Conservation (phyloP, 2,888 invertebrate genomes). For the Caenorhabditis imperialis region DNA sequence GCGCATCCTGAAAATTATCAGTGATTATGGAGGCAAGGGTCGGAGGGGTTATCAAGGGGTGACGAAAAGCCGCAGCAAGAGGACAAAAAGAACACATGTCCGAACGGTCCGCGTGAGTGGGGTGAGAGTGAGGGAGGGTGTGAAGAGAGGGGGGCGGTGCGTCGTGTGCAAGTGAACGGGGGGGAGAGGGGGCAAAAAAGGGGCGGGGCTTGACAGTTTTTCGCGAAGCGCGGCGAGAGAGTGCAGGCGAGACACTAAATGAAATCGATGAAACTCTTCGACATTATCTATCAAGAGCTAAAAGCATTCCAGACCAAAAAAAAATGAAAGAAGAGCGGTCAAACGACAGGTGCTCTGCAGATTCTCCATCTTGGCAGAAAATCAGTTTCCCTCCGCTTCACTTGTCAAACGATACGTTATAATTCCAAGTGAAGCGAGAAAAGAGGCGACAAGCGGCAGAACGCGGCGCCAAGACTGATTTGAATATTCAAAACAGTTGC, state of each 20-base stretch:
- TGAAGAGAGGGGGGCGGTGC: constrained; percentile 20
- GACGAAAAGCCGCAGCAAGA: constrained; percentile 13
- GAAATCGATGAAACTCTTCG: too few relatives aligned
- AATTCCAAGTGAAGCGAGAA: constrained; percentile 29
- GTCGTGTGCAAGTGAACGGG: constrained; percentile 41
- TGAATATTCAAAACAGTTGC: constrained; percentile 55
- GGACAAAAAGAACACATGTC: constrained; percentile 19
- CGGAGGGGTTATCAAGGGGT: not conserved
- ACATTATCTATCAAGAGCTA: too few relatives aligned
- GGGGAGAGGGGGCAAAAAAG: constrained; percentile 9
- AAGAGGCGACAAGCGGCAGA: not conserved
- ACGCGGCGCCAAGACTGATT: constrained; percentile 28
- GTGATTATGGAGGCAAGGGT: not conserved
- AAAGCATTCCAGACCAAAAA: too few relatives aligned
- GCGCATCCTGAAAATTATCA: constrained; percentile 27
- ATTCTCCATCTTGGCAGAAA: constrained; percentile 14
- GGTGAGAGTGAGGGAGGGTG: constrained; percentile 15
- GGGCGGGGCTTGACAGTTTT: constrained; percentile 19
- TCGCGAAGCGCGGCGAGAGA: constrained; percentile 24
- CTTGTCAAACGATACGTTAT: constrained; percentile 13
- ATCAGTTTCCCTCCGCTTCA: not conserved
- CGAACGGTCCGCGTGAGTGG: constrained; percentile 5
- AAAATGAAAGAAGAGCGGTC: not conserved
- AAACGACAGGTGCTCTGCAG: constrained; percentile 23
- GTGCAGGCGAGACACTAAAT: constrained; percentile 1